Conservation (phyloP, 2,797 vertebrate genomes). For the Trichosurus vulpecula region DNA sequence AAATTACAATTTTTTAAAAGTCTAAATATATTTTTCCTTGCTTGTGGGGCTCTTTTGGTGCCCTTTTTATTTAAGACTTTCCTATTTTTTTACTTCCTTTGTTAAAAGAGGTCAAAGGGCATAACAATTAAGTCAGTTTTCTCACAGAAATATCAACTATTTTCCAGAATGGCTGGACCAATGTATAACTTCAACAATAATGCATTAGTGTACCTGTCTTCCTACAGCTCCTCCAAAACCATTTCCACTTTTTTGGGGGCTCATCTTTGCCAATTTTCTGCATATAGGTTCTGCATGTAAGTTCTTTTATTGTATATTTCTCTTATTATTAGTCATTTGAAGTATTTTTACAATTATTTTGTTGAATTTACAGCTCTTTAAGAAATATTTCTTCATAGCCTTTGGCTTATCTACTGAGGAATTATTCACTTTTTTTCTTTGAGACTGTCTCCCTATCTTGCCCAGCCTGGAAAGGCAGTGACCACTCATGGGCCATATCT, state of each 20-base stretch:
- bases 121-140: neutral
- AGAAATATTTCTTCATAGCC: neutral
- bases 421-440: neutral
- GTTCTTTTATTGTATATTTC: slow-evolving; percentile 20
- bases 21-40: neutral
- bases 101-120: neutral
- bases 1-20: neutral
- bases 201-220: slow-evolving; percentile 24
- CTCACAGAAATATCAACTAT: neutral
- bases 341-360: slow-evolving; percentile 32
- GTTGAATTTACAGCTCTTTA: neutral
- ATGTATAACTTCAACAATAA: slow-evolving; percentile 28
- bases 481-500: neutral
- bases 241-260: neutral
- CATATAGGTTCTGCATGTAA: slow-evolving; percentile 18
- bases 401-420: slow-evolving; percentile 33
- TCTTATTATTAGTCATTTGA: slow-evolving; percentile 30
- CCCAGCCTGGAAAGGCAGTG: neutral
- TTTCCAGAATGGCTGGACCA: slow-evolving; percentile 34
- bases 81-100: neutral
- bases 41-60: neutral
- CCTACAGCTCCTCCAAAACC: neutral
- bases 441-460: neutral
- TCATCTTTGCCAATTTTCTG: slow-evolving; percentile 26
- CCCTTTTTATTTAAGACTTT: neutral